phyloP scores from a whole-genome alignment of 2,888 invertebrate genomes.

The Mayetiola destructor region DNA sequence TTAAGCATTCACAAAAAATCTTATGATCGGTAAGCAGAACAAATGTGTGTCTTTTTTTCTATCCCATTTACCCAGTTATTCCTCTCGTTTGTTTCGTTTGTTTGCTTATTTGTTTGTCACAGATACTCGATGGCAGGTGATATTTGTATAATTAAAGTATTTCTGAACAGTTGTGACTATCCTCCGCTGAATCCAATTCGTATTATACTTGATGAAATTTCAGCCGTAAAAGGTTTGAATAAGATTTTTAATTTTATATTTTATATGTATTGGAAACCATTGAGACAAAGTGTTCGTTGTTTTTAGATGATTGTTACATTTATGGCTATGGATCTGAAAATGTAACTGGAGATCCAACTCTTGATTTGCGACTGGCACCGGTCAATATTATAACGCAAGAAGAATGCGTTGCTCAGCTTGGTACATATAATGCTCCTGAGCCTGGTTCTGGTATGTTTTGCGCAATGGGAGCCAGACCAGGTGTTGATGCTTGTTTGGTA shows the following conservation, averaged over 20 bases:
- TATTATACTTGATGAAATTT: background rate
- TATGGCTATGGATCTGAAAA: conserved; percentile 30
- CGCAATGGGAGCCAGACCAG: conserved; percentile 27
- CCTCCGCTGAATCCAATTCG: background rate
- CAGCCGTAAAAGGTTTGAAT: background rate
- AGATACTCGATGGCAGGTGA: conserved; percentile 1
- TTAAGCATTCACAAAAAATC: background rate
- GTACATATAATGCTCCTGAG: conserved; percentile 31
- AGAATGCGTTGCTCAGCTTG: conserved; percentile 26
- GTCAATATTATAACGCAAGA: conserved; percentile 26
- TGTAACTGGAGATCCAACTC: conserved; percentile 28
- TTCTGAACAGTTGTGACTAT: background rate
- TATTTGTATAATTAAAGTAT: conserved; percentile 19
- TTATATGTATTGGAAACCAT: background rate
- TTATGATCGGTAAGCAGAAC: background rate
- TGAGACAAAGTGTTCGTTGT: background rate
- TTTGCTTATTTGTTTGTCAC: background rate
- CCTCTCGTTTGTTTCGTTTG: background rate
- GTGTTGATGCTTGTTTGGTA: conserved; percentile 28
- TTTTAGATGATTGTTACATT: conserved; percentile 24
- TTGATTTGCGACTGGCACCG: conserved; percentile 25
- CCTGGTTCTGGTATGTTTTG: conserved; percentile 30
- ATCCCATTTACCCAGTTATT: background rate
- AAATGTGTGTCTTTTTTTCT: background rate
- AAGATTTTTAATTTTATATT: background rate